Conservation (phyloP, 2,888 invertebrate genomes). For the Polyploca ridens region DNA sequence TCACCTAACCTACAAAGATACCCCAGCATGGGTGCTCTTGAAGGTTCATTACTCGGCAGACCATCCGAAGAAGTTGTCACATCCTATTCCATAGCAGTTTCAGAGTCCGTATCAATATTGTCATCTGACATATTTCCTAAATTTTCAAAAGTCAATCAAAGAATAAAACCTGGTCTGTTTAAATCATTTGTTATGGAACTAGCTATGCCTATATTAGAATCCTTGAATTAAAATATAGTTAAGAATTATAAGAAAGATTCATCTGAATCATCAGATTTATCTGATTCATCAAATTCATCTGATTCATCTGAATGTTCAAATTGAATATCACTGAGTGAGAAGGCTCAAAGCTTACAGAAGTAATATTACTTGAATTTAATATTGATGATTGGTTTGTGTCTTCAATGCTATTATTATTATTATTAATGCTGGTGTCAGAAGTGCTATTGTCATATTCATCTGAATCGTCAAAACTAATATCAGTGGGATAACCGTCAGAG, state of each 20-base stretch:
- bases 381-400: no score
- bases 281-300: no score
- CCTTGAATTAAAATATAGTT: slow-evolving; percentile 14
- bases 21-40: slow-evolving; percentile 17
- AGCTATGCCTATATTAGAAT: slow-evolving; percentile 11
- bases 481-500: background rate
- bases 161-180: background rate
- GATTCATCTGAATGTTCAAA: no score
- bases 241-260: background rate
- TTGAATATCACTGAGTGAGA: no score
- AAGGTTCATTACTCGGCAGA: slow-evolving; percentile 33
- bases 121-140: background rate
- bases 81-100: slow-evolving; percentile 45
- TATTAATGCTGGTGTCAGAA: no score
- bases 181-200: background rate
- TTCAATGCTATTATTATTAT: no score
- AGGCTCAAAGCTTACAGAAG: no score
- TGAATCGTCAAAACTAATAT: no score
- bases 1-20: slow-evolving; percentile 17
- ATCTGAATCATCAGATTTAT: no score
- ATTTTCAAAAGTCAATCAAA: no score
- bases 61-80: slow-evolving; percentile 45
- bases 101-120: slow-evolving; percentile 16
- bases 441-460: no score
- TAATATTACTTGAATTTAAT: no score